A percentile compares a stretch with the other conserved stretches of the same genome.
These are phyloP conservation scores for Macrocentrus cingulum DNA, from an alignment of 1,140 invertebrate species.

Conservation along the genomic window DNA sequence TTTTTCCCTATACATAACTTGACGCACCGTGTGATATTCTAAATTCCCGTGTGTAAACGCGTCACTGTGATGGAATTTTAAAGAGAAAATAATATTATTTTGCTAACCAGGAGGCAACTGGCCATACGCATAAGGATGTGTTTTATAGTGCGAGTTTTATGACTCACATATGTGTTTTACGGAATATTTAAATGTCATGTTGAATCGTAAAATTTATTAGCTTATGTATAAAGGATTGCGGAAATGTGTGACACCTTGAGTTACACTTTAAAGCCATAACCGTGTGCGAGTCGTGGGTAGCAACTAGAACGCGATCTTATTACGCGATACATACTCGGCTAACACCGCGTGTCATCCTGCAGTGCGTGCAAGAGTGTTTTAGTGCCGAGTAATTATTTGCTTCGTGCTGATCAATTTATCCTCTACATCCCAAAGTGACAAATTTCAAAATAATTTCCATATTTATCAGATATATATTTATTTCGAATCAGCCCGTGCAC, in stretches of 20 bases:
- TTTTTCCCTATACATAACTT: neutral
- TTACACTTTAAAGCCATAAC: conserved; percentile 11
- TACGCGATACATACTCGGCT: conserved; percentile 2
- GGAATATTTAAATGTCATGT: neutral
- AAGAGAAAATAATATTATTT: neutral
- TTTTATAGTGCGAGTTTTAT: neutral
- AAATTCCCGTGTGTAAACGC: neutral
- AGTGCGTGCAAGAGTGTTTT: neutral
- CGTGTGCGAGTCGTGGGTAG: conserved; percentile 4
- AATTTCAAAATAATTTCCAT: too few species aligned
- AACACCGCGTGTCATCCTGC: conserved; percentile 1
- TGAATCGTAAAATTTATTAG: neutral
- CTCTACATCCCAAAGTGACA: too few species aligned
- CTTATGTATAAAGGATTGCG: neutral
- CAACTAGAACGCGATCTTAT: conserved; percentile 14
- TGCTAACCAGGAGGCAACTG: neutral
- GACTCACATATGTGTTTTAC: neutral
- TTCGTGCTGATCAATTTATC: too few species aligned
- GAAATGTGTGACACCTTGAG: conserved; percentile 7
- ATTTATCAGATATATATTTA: too few species aligned
- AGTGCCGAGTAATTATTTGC: neutral
- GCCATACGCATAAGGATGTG: neutral
- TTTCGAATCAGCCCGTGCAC: too few species aligned
- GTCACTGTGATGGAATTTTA: conserved; percentile 2
- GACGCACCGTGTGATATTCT: neutral